Evolutionary conservation across 2,113 vertebrate genomes (phyloP).

Genomic region (Telmatochromis sp.): DNA sequence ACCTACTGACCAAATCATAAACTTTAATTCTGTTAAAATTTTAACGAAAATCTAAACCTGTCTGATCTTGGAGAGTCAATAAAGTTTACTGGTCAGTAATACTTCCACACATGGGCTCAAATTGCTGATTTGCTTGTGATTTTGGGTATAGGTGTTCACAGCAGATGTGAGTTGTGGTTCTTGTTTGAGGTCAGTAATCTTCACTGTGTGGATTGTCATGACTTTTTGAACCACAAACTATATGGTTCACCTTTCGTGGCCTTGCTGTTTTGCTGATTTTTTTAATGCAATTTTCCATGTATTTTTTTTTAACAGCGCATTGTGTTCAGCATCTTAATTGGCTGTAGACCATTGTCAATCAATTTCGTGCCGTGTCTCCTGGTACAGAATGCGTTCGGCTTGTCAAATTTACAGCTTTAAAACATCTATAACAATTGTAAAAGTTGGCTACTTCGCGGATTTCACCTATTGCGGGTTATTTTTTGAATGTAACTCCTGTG

Average conservation of each 20-base stretch:
- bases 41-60: rapidly evolving
- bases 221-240: background rate
- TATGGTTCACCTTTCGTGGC: background rate
- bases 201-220: background rate
- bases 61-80: background rate
- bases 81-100: background rate
- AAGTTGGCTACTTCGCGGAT: background rate
- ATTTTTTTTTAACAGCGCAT: background rate
- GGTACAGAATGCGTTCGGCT: background rate
- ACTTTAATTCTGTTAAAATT: background rate
- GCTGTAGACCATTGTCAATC: background rate
- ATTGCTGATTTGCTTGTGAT: background rate
- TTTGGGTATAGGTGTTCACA: background rate
- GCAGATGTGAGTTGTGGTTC: background rate
- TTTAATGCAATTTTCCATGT: background rate
- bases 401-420: background rate
- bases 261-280: too few relatives aligned
- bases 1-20: background rate
- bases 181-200: background rate
- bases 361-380: background rate
- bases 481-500: background rate
- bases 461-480: background rate
- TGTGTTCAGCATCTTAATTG: background rate
- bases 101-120: background rate
- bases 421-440: background rate